Evolutionary conservation across 2,888 invertebrate genomes (phyloP), one percentile per base, ranked within the genome.

Genomic region (Agrochola circellaris): DNA sequence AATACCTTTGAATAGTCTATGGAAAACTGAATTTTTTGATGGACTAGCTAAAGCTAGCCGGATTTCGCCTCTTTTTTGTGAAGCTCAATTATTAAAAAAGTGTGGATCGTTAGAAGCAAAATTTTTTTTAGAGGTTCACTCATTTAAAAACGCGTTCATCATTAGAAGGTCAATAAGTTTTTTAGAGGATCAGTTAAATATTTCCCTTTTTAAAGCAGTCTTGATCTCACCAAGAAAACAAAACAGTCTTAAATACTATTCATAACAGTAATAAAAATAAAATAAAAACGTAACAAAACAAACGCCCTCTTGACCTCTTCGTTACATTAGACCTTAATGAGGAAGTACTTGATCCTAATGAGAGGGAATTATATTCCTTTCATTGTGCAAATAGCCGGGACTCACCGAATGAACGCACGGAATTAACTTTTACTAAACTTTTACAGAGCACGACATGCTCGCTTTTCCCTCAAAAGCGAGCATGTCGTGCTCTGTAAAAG

Each of bases 271-370:
- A 30, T 30, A 48, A 48, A 67, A 82, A 72, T 48, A 58, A 84
- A 69, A 73, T 48, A 42, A 64, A 73, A 42, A 8, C 9, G 13
- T 30, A 64, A 73, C 58, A 73, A 77, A 82, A 61, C 66, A 56
- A 82, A 71, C 60, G 56, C 34, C 60, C 30, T 30, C 73, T 67
- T 82, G 73, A 65, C 73, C 83, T 73, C 70, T 61, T 56, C 26
- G 62, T 68, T 62, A 73, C 71, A 86, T 86, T 74, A 72, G 65
- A 60, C 7, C 75, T 56, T 84, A 84, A 81, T 81, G 73, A 85
- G 87, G 73, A 75, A 76, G 67, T 62, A 51, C 85, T 85, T 85
- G 64, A 64, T 78, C 65, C 65, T 87, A 87, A 87, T 85, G 78
- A 81, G 71, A 17, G 71, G 38, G 67, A 81, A 73, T 72, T 73